Conservation (phyloP, 2,888 invertebrate species). For the Lycia hirtaria region DNA sequence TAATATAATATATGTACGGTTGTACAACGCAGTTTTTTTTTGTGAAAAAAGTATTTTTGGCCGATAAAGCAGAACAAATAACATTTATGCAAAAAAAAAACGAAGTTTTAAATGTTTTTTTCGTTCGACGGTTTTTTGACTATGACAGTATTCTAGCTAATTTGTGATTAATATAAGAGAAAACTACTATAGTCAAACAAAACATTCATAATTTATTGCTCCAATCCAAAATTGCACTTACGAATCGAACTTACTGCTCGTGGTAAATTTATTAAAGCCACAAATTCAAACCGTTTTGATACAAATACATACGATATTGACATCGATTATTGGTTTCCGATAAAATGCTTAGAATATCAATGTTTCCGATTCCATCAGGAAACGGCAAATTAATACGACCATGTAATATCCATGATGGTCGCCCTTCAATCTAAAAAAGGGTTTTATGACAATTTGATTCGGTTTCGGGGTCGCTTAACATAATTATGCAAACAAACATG, state of each 20-base stretch:
- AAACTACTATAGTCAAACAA: too few relatives aligned
- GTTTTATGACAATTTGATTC: constrained; percentile 9
- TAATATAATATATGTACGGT: too few relatives aligned
- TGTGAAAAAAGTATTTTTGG: too few relatives aligned
- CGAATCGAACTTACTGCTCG: not conserved
- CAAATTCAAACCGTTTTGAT: too few relatives aligned
- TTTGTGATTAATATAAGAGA: too few relatives aligned
- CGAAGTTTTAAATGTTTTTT: too few relatives aligned
- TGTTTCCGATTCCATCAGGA: constrained; percentile 2
- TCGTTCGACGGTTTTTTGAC: too few relatives aligned
- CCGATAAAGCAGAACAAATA: too few relatives aligned
- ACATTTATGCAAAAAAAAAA: too few relatives aligned
- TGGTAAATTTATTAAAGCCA: not conserved
- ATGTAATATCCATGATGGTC: not conserved
- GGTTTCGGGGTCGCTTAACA: constrained; percentile 1
- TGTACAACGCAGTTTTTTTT: too few relatives aligned
- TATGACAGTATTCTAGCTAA: too few relatives aligned
- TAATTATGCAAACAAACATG: constrained; percentile 25
- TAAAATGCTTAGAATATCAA: constrained; percentile 3
- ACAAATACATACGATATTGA: not conserved
- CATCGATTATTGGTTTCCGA: not conserved
- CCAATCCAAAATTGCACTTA: not conserved
- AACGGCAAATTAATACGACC: not conserved
- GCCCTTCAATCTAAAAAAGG: constrained; percentile 11
- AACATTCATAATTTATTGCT: too few relatives aligned